These are phyloP conservation scores for Myxocyprinus asiaticus DNA, from an alignment of 2,113 vertebrate genomes.

Conservation along the genomic window DNA sequence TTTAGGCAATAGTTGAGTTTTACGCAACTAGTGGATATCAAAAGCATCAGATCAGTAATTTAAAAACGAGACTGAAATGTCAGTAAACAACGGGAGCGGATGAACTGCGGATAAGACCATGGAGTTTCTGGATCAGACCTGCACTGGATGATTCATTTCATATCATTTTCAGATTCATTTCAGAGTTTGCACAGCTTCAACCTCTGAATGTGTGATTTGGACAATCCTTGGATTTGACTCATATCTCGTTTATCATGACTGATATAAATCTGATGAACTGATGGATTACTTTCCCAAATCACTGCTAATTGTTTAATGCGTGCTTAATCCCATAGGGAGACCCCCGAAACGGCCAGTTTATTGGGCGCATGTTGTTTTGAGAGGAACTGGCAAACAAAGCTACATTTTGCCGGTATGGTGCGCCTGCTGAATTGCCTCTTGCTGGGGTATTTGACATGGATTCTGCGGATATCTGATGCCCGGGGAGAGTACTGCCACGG, in stretches of 20 bases:
- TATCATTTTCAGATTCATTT: not conserved
- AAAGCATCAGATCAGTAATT: too few species aligned
- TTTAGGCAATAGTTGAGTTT: too few species aligned
- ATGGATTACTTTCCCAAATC: slow-evolving; percentile 21
- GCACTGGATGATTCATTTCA: not conserved
- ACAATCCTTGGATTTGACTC: not conserved
- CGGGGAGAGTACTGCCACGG: slow-evolving; percentile 94
- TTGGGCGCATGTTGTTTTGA: not conserved
- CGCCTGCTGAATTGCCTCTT: slow-evolving; percentile 79
- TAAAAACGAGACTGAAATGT: not conserved
- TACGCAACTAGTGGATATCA: not conserved
- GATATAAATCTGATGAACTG: not conserved
- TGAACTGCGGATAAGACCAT: not conserved
- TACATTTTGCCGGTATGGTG: slow-evolving; percentile 67
- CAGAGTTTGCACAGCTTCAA: too few species aligned
- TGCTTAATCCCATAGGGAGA: too few species aligned
- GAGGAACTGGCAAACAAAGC: not conserved
- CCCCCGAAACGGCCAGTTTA: not conserved
- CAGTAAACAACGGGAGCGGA: not conserved
- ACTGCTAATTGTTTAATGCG: not conserved
- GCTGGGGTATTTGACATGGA: slow-evolving; percentile 80
- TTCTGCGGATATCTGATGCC: slow-evolving; percentile 77
- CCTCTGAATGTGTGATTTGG: not conserved
- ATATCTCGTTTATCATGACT: not conserved
- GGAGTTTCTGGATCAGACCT: not conserved